These are phyloP conservation scores for Thinocorus orbignyianus DNA, from an alignment of 2,113 vertebrate species.

Conservation along the genomic window DNA sequence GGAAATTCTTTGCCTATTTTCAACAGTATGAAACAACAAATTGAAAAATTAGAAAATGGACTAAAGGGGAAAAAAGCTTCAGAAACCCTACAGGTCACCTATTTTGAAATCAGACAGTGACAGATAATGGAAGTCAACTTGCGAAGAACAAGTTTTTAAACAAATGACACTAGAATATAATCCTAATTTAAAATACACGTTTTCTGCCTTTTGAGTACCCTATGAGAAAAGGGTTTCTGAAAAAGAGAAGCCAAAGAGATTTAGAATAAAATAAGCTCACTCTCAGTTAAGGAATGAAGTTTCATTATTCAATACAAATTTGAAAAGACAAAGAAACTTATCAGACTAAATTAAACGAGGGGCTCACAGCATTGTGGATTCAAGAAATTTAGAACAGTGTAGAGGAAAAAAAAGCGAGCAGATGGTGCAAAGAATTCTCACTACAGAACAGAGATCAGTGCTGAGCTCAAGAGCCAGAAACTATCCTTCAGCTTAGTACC, in stretches of 20 bases:
- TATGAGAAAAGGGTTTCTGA: background rate
- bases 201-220: background rate
- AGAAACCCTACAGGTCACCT: background rate
- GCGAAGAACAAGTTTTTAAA: background rate
- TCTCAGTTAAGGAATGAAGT: background rate
- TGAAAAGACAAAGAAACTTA: background rate
- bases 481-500: background rate
- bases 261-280: background rate
- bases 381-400: background rate
- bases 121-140: background rate
- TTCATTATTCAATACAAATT: background rate
- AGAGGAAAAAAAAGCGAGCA: background rate
- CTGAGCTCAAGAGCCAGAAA: background rate
- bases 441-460: background rate
- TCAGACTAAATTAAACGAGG: background rate
- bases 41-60: background rate
- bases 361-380: background rate
- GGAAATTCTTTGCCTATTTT: background rate
- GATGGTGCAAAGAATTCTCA: constrained; percentile 3
- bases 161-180: background rate
- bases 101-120: background rate
- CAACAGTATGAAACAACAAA: background rate
- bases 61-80: background rate
- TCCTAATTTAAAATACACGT: background rate
- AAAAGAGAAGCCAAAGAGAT: background rate